Base-by-base conservation (phyloP, 1,140 invertebrate species). In the Notospermus geniculatus region DNA sequence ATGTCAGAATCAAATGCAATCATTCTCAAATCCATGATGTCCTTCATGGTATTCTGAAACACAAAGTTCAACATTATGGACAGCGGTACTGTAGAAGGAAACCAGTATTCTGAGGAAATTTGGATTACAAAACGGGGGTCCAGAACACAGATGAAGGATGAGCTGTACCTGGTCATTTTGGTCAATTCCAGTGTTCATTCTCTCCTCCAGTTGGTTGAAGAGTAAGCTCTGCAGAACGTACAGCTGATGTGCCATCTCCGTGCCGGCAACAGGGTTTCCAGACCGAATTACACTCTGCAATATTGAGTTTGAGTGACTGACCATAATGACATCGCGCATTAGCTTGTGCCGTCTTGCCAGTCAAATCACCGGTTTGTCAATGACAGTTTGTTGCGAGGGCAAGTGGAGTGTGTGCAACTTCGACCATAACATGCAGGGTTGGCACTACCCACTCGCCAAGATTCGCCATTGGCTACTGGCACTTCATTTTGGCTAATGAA, bases 241-340 rank as follows among this genome's bases (percentile, higher is more conserved):
- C 1, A 98, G 78, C 74, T 97, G 93, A 83, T 97, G 93, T 45
- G 90, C 91, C 87, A 97, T 92, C 83, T 97, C 94, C n/a, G 89
- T 87, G 43, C 92, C 91, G 39, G 89, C 83, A 77, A 64, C 15
- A 2, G 4, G 17, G 17, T 43, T 54, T 52, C 46, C 25, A 52
- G 50, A 62, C n/a, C 66, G 39, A n/a, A 68, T 65, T 2, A 69
- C 65, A 64, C 63, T 57, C 66, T 68, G 57, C 19, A 32, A 53
- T 2, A 53, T 2, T 55, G 41, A 54, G 2, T 39, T 22, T 4
- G 5, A 52, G 2, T 19, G 50, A 2, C 7, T 2, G 9, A 62
- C n/a, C n/a, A n/a, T n/a, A n/a, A n/a, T n/a, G n/a, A n/a, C n/a
- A n/a, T n/a, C n/a, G n/a, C n/a, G n/a, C n/a, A n/a, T n/a, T n/a